phyloP scores from a whole-genome alignment of 2,888 invertebrate genomes.

The Nomada fucata region DNA sequence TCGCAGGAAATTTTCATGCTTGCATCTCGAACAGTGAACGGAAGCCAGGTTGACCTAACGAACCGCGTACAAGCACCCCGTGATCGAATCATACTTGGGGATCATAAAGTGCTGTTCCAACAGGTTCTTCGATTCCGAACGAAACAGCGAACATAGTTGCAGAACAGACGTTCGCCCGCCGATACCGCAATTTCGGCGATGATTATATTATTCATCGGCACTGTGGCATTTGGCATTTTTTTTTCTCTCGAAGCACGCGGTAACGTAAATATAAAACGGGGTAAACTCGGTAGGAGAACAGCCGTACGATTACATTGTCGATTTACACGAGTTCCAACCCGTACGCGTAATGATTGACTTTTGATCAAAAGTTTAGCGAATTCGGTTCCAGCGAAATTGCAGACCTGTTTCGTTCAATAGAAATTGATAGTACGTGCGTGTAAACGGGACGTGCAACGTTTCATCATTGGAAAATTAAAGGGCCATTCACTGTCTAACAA shows the following conservation, averaged over 20 bases:
- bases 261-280: constrained; percentile 64
- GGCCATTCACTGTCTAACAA: constrained; percentile 20
- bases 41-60: neutral
- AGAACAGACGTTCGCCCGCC: constrained; percentile 25
- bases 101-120: neutral
- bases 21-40: neutral
- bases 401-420: constrained; percentile 46
- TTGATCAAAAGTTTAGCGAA: constrained; percentile 70
- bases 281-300: constrained; percentile 67
- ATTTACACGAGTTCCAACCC: constrained; percentile 61
- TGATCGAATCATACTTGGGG: neutral
- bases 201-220: constrained; percentile 45
- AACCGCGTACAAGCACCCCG: neutral
- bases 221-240: constrained; percentile 14
- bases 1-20: neutral
- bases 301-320: constrained; percentile 62
- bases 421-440: constrained; percentile 68
- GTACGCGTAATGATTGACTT: constrained; percentile 71
- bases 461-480: constrained; percentile 54
- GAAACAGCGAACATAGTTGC: constrained; percentile 3
- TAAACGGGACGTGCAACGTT: constrained; percentile 58
- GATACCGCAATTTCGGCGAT: constrained; percentile 58
- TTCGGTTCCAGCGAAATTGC: constrained; percentile 58
- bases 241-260: constrained; percentile 26
- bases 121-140: neutral